Conservation (phyloP, 1,140 invertebrate genomes). For the Eulimnadia texana region DNA sequence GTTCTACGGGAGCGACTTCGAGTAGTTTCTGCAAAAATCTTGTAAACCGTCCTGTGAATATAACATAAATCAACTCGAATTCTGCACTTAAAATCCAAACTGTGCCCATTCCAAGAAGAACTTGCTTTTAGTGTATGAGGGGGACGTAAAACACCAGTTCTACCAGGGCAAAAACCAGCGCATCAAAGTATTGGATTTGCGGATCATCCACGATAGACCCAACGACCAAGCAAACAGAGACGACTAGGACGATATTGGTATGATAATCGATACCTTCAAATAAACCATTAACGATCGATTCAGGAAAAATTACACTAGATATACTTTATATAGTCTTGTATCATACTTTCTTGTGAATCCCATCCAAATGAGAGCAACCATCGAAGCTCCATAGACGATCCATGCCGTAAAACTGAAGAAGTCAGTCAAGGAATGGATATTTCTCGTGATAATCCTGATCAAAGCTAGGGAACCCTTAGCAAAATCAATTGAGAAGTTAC, state of each 20-base stretch:
- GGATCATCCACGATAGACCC: slow-evolving; percentile 63
- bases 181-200: slow-evolving; percentile 61
- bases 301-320: background rate
- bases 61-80: too few species aligned
- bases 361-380: slow-evolving; percentile 59
- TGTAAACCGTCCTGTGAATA: too few species aligned
- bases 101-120: slow-evolving; percentile 68
- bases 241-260: slow-evolving; percentile 57
- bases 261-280: slow-evolving; percentile 49
- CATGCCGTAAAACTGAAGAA: slow-evolving; percentile 79
- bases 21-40: too few species aligned
- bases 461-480: slow-evolving; percentile 52
- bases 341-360: slow-evolving; percentile 50
- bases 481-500: slow-evolving; percentile 21
- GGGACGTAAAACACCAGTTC: slow-evolving; percentile 57
- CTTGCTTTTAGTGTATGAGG: slow-evolving; percentile 57
- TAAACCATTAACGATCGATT: background rate
- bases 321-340: slow-evolving; percentile 55
- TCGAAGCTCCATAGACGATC: slow-evolving; percentile 73
- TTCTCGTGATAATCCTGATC: slow-evolving; percentile 53
- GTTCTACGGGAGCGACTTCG: too few species aligned
- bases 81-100: too few species aligned
- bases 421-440: slow-evolving; percentile 64
- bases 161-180: slow-evolving; percentile 49
- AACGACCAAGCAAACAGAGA: slow-evolving; percentile 57